Percentiles rank a stretch among this genome's conserved stretches.
phyloP scores from a whole-genome alignment of 2,113 vertebrate species.

The Neogale vison region DNA sequence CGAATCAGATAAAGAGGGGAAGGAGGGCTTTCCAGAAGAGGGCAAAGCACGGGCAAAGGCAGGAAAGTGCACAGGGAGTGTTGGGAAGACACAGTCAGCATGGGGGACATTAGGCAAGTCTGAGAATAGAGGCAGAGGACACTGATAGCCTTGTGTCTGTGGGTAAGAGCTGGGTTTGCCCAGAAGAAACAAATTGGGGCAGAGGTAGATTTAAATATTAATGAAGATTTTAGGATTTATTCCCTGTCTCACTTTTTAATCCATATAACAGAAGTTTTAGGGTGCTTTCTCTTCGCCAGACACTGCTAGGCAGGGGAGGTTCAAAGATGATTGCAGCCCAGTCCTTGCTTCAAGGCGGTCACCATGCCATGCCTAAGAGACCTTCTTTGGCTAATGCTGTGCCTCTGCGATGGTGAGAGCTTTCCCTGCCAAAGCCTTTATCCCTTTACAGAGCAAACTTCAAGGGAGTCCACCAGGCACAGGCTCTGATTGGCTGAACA shows the following conservation, averaged over 20 bases:
- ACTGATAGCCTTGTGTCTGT: neutral
- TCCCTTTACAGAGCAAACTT: conserved; percentile 21
- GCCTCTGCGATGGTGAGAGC: conserved; percentile 4
- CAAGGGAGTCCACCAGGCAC: neutral
- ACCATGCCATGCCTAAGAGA: neutral
- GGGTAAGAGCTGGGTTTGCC: neutral
- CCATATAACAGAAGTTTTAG: neutral
- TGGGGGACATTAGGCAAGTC: neutral
- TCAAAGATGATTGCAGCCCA: neutral
- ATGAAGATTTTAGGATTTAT: conserved; percentile 43
- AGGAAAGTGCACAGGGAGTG: neutral
- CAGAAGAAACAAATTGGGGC: neutral
- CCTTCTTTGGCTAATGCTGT: neutral
- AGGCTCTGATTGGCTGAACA: conserved; percentile 35
- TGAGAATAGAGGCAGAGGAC: neutral
- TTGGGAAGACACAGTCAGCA: neutral
- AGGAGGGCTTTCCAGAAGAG: neutral
- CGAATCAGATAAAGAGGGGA: neutral
- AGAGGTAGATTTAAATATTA: neutral
- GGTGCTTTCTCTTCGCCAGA: neutral
- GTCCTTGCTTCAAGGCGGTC: neutral
- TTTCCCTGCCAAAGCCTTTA: conserved; percentile 40
- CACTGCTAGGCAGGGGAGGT: neutral
- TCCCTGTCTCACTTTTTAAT: conserved; percentile 1
- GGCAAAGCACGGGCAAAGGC: neutral